Conservation (phyloP, 2,888 invertebrate species). For the Agonopterix alstromeriana region DNA sequence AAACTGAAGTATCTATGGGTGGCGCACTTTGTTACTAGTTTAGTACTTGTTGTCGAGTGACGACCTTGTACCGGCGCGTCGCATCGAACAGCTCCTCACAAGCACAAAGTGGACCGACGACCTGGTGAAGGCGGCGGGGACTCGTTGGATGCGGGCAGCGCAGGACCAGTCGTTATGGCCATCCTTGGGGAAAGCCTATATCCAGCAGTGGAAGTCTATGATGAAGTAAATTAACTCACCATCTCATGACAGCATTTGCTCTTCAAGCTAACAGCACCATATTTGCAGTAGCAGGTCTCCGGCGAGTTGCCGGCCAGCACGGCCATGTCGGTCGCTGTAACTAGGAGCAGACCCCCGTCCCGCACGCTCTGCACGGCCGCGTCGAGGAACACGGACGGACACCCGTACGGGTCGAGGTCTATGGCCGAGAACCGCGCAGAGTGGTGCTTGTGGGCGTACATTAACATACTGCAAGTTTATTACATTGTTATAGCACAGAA, state of each 20-base stretch:
- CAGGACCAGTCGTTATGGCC: no score
- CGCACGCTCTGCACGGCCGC: conserved; percentile 88
- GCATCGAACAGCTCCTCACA: no score
- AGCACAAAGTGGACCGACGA: no score
- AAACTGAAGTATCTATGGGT: no score
- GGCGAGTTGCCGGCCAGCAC: conserved; percentile 96
- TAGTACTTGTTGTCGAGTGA: no score
- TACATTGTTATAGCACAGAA: not conserved
- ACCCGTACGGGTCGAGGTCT: conserved; percentile 98
- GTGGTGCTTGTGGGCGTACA: conserved; percentile 85
- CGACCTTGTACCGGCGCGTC: no score
- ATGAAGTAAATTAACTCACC: conserved; percentile 66
- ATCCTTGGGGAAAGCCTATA: no score
- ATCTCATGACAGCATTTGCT: conserved; percentile 96
- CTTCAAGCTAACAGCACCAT: conserved; percentile 92
- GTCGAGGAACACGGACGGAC: conserved; percentile 94
- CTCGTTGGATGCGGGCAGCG: no score
- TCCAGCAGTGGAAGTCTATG: no score
- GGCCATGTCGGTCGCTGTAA: conserved; percentile 99
- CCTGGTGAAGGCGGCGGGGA: no score
- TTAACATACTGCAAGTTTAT: conserved; percentile 80
- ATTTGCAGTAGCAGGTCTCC: conserved; percentile 95
- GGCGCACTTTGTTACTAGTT: no score
- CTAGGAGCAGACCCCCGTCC: conserved; percentile 91
- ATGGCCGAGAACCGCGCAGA: conserved; percentile 88